These are phyloP conservation scores for Morpho achilles DNA, from an alignment of 2,888 invertebrate genomes.

Conservation along the genomic window DNA sequence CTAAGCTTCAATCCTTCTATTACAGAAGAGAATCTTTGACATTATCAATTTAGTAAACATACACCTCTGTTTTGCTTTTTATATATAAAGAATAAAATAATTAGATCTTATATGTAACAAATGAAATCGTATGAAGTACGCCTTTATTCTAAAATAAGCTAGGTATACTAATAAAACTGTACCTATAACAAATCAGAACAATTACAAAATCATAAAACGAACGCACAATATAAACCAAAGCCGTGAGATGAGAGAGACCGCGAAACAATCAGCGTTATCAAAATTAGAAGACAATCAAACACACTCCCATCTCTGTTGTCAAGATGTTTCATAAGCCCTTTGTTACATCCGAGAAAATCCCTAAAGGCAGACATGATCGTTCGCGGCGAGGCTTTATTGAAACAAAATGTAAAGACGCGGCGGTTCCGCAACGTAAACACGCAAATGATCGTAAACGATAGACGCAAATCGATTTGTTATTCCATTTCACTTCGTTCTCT, in stretches of 20 bases:
- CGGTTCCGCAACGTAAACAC: no score
- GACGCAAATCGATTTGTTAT: background rate
- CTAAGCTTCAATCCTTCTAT: no score
- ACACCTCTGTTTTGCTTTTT: no score
- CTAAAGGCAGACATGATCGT: constrained; percentile 9
- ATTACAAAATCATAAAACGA: background rate
- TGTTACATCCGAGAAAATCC: constrained; percentile 20
- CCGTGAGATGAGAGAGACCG: background rate
- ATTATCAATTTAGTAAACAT: no score
- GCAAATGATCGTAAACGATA: background rate
- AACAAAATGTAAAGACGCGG: background rate
- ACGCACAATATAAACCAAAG: background rate
- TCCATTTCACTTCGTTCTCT: no score
- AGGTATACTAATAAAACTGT: no score
- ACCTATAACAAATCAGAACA: background rate
- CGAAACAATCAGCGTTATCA: constrained; percentile 1
- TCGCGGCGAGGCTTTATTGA: background rate
- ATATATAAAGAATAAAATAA: no score
- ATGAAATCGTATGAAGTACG: no score
- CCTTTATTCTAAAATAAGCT: no score
- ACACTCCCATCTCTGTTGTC: constrained; percentile 10
- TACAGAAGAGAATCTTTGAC: no score
- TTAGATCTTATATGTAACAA: no score
- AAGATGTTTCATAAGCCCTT: constrained; percentile 20
- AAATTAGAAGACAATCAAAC: constrained; percentile 17